A percentile compares a stretch with the other conserved stretches of the same genome.
phyloP scores from a whole-genome alignment of 2,888 invertebrate species.

The Aphrophora alni region DNA sequence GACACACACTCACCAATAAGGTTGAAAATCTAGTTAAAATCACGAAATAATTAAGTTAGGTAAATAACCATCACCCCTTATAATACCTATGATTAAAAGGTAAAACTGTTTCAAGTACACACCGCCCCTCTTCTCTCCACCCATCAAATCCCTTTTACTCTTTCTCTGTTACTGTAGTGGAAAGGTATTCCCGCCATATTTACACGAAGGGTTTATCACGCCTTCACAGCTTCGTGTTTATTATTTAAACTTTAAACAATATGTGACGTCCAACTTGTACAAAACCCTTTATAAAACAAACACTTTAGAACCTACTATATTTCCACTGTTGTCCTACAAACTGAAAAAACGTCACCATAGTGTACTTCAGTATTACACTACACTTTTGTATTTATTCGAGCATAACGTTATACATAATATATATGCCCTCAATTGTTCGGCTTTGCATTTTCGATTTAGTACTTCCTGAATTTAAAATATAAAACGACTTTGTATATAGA shows the following conservation, averaged over 20 bases:
- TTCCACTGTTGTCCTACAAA: background rate
- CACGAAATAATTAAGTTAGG: background rate
- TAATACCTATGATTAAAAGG: too few species aligned
- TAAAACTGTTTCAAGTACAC: background rate
- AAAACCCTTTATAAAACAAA: background rate
- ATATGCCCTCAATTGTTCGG: too few species aligned
- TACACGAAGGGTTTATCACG: background rate
- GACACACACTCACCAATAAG: too few species aligned
- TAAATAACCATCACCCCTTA: background rate
- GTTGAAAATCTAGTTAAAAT: background rate
- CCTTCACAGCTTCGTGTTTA: background rate
- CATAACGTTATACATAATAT: too few species aligned
- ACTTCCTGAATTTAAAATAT: too few species aligned
- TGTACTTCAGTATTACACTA: background rate
- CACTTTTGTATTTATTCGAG: too few species aligned
- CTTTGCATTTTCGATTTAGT: too few species aligned
- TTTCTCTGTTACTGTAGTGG: too few species aligned
- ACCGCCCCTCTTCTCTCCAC: background rate
- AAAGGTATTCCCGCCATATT: background rate
- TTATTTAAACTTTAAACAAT: background rate
- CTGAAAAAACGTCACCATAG: background rate
- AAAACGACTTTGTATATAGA: too few species aligned
- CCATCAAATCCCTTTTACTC: too few species aligned
- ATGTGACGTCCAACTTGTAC: background rate
- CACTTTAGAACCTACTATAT: background rate